Evolutionary conservation across 2,113 vertebrate genomes (phyloP), one percentile per base, ranked within the genome.

Genomic region (Hypanus sabinus): DNA sequence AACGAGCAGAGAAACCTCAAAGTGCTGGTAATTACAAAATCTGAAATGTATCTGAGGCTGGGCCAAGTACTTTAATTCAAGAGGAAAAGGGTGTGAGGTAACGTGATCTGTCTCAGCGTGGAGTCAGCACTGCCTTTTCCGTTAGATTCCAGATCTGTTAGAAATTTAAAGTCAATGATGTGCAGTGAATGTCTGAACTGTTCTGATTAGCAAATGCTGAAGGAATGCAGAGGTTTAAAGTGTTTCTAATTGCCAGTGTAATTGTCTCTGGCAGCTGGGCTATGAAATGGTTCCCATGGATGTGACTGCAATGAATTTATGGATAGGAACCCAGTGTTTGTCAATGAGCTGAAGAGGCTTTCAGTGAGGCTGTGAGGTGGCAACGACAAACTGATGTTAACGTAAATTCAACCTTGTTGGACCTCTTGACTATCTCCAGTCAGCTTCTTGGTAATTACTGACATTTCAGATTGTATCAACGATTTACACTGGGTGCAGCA

Each of bases 261-360:
- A 96, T 96, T 96, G 96, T 96, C 96, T 96, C 96, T 96, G 97
- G 97, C 97, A 97, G 97, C 96, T 95, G 95, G 96, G 96, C 94
- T 94, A 10, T 94, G 96, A 97, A 98, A 98, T 97, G 97, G 96
- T 96, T 96, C 95, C 97, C 91, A 93, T 24, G 71, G 70, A 73
- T 93, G 68, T 93, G 91, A 93, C 68, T 73, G 24, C 36, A 93
- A 38, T 93, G 36, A 93, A 93, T 38, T 30, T 75, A 55, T 14
- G 12, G 65, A 30, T 20, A 73, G 33, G 36, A 73, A 73, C 38
- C 71, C 71, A 70, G 36, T 36, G 36, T 27, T 93, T 55, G 91
- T 75, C 70, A 75, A n/a, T 55, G 22, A 93, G 16, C 20, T 71
- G 38, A 73, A 93, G 20, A 2, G 24, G 68, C 55, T 93, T 93